Conservation (phyloP, 2,113 vertebrate genomes). For the Megalops atlanticus region DNA sequence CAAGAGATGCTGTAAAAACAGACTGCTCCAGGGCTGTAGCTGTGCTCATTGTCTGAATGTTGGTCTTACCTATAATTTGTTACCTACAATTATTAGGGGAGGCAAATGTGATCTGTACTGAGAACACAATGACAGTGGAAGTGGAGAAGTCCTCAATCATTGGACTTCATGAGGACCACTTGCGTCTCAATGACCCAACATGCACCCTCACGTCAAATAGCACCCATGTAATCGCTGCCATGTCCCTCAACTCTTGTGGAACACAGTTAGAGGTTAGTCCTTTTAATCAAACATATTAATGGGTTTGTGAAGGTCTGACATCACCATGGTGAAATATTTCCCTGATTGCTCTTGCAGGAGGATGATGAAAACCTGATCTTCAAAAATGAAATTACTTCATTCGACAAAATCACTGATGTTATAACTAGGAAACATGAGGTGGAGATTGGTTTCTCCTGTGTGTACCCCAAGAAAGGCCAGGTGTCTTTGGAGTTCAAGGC, state of each 20-base stretch:
- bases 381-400: slow-evolving; percentile 50
- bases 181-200: slow-evolving; percentile 57
- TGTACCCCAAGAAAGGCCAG: slow-evolving; percentile 48
- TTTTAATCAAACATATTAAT: neutral
- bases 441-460: slow-evolving; percentile 50
- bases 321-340: neutral
- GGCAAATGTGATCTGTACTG: slow-evolving; percentile 49
- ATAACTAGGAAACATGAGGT: slow-evolving; percentile 51
- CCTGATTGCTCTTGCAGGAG: slow-evolving; percentile 44
- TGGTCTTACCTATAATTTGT: neutral
- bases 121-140: slow-evolving; percentile 57
- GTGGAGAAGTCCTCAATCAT: slow-evolving; percentile 49
- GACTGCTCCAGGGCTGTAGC: too few relatives aligned
- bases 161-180: slow-evolving; percentile 43
- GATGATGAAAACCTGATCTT: slow-evolving; percentile 49
- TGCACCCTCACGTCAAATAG: slow-evolving; percentile 63
- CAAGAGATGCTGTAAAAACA: too few relatives aligned
- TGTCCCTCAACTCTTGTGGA: slow-evolving; percentile 65
- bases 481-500: slow-evolving; percentile 43
- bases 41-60: too few relatives aligned
- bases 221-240: slow-evolving; percentile 51
- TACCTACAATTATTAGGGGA: slow-evolving; percentile 35
- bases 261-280: slow-evolving; percentile 60
- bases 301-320: neutral
- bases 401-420: slow-evolving; percentile 22